Base-by-base conservation (phyloP, 1,140 invertebrate genomes). In the Heliconius melpomene region DNA sequence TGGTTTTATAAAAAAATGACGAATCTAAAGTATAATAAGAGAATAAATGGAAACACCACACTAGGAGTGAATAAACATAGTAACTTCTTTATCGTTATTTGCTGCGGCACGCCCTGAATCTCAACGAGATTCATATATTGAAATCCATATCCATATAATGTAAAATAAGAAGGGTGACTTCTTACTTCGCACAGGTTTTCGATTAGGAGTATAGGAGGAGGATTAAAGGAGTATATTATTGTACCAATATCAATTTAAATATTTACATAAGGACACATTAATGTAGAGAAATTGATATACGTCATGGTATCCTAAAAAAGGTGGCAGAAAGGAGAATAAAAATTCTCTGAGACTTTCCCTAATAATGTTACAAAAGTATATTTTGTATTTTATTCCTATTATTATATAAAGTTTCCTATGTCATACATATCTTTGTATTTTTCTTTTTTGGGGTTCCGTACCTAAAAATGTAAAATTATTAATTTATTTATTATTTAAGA, bases 71-170 rank as follows among this genome's bases (percentile, higher is more conserved):
- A 66, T 66, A 66, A 66, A 11, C 60, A 66, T 66, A 29, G 60
- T 66, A 29, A 66, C 60, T 29, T 66, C 26, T 66, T 66, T 29
- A 66, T 66, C 26, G 60, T 66, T 66, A 66, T 66, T 66, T 18
- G 60, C 26, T 66, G 26, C 60, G 60, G 60, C 60, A 29, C 26
- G 26, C 5, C 60, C 9, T 66, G 60, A 66, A 66, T 66, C 26
- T 66, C 60, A 66, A 66, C 16, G 60, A 66, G 60, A 66, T 26
- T 66, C 60, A 23, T 66, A 66, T 66, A 66, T 66, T 66, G 60
- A 66, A 66, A 66, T 11, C 60, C 60, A 66, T 66, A 66, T 29
- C 23, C 60, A 66, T 26, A 66, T 29, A 60, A 60, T 60, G n/a
- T 60, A 66, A 66, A 66, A 29, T 66, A 66, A 29, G 60, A 66